Base-by-base conservation (phyloP, 2,797 vertebrate species). In the Sebastes matsubarae region DNA sequence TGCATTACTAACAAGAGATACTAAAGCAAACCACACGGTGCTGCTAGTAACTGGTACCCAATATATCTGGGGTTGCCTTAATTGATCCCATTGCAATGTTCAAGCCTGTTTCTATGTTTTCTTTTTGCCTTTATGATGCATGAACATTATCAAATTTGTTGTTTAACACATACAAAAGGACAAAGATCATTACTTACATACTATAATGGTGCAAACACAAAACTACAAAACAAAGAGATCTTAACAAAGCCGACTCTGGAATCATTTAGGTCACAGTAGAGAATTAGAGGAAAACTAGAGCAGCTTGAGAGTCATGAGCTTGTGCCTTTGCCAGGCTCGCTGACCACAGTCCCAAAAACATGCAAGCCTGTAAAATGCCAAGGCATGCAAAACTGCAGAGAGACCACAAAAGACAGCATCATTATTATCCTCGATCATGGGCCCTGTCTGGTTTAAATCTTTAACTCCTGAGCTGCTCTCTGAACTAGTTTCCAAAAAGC, bases 281-380 rank as follows among this genome's bases (percentile, higher is more conserved):
- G 78, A 87, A 85, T 77, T 50, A 59, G 65, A 80, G 81, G 81
- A 75, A 89, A 89, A 93, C 88, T 50, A 80, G 58, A 88, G 87
- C 84, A 86, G 86, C 85, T 87, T 73, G 59, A 88, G 85, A 91
- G 69, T 88, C 82, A 85, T 80, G 86, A 86, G 87, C 74, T 79
- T 83, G 87, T 77, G 55, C 68, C 70, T 69, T 63, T 81, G 91
- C 90, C 88, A 91, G 85, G 72, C 82, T 55, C 75, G 81, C 82
- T 91, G 93, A 94, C 93, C 93, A 92, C 94, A 95, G 86, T 87
- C 81, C 84, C 88, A 86, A 87, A 94, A 92, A 88, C 93, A 94
- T 88, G 87, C 84, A 81, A 80, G 84, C 60, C 82, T 77, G 81
- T 92, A 90, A 95, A 95, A 94, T 78, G 80, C 88, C 76, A 92